Evolutionary conservation across 1,140 invertebrate species (phyloP), one percentile per base, ranked within the genome.

Genomic region (Acromyrmex charruanus): DNA sequence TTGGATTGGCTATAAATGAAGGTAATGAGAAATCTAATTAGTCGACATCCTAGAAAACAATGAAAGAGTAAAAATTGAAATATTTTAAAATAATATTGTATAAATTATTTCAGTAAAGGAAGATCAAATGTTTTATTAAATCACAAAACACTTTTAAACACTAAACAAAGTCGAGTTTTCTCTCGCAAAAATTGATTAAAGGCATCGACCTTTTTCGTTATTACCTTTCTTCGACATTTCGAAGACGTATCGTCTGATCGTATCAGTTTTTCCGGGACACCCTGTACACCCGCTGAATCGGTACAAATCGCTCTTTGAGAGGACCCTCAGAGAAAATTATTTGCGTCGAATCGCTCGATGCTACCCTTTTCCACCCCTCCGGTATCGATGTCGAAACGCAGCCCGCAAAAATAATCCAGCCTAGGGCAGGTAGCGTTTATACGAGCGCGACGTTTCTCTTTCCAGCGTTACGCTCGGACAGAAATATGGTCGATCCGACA

Each of bases 401-500:
- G 80, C 44, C 55, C 69, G 69, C 69, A 84, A 84, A 84, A 84
- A 84, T 84, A 84, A 84, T 84, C 80, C 39, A 84, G 80, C 80
- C 80, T 14, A 55, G 28, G 80, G 80, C 80, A 84, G 69, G 69
- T 84, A 84, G 39, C 80, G 80, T 84, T 81, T 84, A 31, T 84
- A 84, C 25, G 80, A 72, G 55, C 55, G 80, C 80, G 80, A 84
- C 80, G 55, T 84, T 74, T 61, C 80, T 84, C 80, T 84, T 74
- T 74, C 69, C 80, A 61, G 69, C 51, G 66, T 71, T 71, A 71
- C 79, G 51, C 55, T 74, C 69, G 80, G 69, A 84, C 58, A 84
- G 80, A 84, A 84, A 84, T 84, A 84, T 63, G 69, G 80, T 84
- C 69, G 80, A 84, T 84, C 80, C 80, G 80, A 25, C 51, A 81